phyloP scores from a whole-genome alignment of 2,797 vertebrate genomes.

The Cheirogaleus major region DNA sequence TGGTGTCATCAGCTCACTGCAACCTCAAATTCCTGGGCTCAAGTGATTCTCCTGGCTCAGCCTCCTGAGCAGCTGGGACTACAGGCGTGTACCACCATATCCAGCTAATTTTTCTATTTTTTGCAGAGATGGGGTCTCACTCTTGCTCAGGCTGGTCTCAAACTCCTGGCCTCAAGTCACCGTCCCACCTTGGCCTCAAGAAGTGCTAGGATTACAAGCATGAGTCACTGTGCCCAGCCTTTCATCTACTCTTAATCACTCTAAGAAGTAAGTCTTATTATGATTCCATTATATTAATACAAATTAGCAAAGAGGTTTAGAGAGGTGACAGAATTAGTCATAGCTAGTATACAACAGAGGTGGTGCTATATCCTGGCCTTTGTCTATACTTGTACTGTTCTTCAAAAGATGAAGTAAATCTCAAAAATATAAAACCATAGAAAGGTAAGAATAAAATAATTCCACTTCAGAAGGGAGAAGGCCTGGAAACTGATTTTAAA shows the following conservation, averaged over 20 bases:
- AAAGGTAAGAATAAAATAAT: constrained; percentile 9
- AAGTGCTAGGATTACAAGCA: neutral
- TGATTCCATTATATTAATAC: neutral
- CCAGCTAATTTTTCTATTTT: neutral
- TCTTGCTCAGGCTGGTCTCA: neutral
- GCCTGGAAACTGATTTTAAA: neutral
- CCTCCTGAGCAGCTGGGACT: neutral
- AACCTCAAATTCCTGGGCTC: too few relatives aligned
- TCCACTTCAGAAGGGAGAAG: constrained; percentile 26
- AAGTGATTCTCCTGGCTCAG: neutral
- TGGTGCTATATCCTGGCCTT: neutral
- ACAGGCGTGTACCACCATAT: neutral
- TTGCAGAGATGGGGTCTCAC: neutral
- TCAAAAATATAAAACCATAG: neutral
- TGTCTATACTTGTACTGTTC: neutral
- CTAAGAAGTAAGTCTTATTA: neutral
- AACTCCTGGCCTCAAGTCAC: neutral
- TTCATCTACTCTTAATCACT: constrained; percentile 1
- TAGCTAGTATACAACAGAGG: neutral
- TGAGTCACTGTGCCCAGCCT: neutral
- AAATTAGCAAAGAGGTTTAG: constrained; percentile 5
- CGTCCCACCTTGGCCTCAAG: neutral
- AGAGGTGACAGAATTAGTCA: neutral
- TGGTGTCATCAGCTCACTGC: neutral
- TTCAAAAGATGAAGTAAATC: constrained; percentile 5